Conservation (phyloP, 2,888 invertebrate genomes). For the Macrostomum cliftonense region DNA sequence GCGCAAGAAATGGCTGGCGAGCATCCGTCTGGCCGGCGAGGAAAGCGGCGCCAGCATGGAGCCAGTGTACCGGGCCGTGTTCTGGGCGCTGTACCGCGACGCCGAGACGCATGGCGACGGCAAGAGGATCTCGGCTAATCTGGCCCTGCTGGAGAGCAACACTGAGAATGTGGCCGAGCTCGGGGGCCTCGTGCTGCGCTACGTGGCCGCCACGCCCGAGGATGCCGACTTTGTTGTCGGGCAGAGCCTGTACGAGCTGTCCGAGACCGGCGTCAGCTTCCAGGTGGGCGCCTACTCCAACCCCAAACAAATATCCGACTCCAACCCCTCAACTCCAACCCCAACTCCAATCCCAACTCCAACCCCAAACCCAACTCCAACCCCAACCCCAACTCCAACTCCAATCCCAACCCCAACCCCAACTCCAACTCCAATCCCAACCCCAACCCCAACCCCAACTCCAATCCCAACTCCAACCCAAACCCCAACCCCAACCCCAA, state of each 20-base stretch:
- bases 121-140: slow-evolving; percentile 29
- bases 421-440: too few species aligned
- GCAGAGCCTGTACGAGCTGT: slow-evolving; percentile 20
- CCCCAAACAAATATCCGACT: too few species aligned
- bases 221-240: slow-evolving; percentile 30
- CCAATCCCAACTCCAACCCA: too few species aligned
- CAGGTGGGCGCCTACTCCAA: neutral
- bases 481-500: too few species aligned
- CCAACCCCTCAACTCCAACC: too few species aligned
- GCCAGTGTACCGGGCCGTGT: slow-evolving; percentile 31
- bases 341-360: too few species aligned
- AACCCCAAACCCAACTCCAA: too few species aligned
- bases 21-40: slow-evolving; percentile 28
- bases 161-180: slow-evolving; percentile 14
- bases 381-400: too few species aligned
- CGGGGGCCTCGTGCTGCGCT: slow-evolving; percentile 26
- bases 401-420: too few species aligned
- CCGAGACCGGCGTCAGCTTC: slow-evolving; percentile 20
- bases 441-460: too few species aligned
- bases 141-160: slow-evolving; percentile 31
- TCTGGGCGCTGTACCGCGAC: slow-evolving; percentile 20
- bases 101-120: slow-evolving; percentile 32
- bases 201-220: slow-evolving; percentile 30
- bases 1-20: slow-evolving; percentile 34
- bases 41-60: slow-evolving; percentile 30